Evolutionary conservation across 2,113 vertebrate species (phyloP), one percentile per base, ranked within the genome.

Genomic region (Clarias macrocephalus): DNA sequence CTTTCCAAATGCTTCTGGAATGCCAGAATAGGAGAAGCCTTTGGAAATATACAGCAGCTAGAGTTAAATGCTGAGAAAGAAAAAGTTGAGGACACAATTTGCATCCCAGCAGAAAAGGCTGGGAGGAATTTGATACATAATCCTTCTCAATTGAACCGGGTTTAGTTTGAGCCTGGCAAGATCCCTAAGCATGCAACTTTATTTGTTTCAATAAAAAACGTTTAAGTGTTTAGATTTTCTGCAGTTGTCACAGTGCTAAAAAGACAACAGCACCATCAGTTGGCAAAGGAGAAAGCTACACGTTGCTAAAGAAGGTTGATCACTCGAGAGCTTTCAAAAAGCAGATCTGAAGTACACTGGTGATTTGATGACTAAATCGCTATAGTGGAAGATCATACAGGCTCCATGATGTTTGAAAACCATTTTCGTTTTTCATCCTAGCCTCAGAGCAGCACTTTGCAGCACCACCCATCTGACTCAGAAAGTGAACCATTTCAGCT

Each of bases 391-490:
- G 68, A 37, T 18, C 33, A 16, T 9, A 66, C 60, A 48, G 73
- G 79, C 30, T 60, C 37, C 73, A 7, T 18, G 37, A 77, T 13
- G 54, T 16, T 33, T 81, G 30, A 72, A 81, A 60, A 3, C 21
- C 42, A 25, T 62, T 65, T 75, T 83, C 56, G 56, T 76, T 83
- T 63, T 86, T 76, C 62, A 68, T 21, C 25, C n/a, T 56, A 16
- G 21, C 75, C 48, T 80, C 48, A 82, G 37, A 33, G 15, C 19
- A 70, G 76, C 82, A 62, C 15, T 56, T 63, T 85, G 12, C 81
- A 5, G 82, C 33, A 88, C 88, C 88, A 90, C 91, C 91, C 87
- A 82, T 84, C 66, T 94, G 91, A 93, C 91, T 92, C 90, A 91
- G 75, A 48, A 59, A 72, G 52, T 81, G 63, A 86, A 80, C 86